Conservation (phyloP, 1,140 invertebrate species). For the Drosophila arawakana region DNA sequence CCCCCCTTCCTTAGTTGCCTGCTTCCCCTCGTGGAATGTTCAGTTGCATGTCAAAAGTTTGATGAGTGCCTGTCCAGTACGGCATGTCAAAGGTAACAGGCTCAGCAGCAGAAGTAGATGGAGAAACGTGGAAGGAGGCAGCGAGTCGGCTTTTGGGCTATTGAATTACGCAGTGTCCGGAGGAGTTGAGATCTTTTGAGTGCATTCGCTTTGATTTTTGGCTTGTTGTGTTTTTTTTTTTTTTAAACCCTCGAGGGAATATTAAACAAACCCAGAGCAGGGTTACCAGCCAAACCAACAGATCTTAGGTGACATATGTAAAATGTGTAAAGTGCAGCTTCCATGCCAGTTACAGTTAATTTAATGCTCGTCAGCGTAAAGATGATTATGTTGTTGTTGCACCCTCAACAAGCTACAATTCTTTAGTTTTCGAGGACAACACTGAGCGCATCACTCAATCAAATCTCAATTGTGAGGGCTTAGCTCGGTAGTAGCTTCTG, state of each 20-base stretch:
- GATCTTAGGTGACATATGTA: constrained; percentile 75
- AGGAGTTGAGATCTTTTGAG: constrained; percentile 67
- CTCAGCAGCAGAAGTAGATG: neutral
- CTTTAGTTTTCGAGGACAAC: constrained; percentile 5
- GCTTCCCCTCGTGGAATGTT: constrained; percentile 14
- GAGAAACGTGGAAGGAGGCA: neutral
- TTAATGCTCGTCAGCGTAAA: constrained; percentile 73
- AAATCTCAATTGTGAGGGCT: constrained; percentile 81
- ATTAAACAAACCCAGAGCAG: constrained; percentile 36
- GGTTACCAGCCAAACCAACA: constrained; percentile 23
- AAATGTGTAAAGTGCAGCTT: constrained; percentile 80
- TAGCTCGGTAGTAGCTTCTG: constrained; percentile 43
- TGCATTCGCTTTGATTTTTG: constrained; percentile 78
- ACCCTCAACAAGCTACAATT: constrained; percentile 50
- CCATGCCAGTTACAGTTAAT: constrained; percentile 79
- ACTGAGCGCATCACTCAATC: constrained; percentile 75
- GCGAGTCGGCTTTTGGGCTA: constrained; percentile 65
- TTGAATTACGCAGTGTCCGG: constrained; percentile 76
- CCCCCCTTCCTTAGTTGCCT: neutral
- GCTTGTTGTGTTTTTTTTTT: constrained; percentile 38
- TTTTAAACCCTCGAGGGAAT: constrained; percentile 60
- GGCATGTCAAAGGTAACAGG: constrained; percentile 69
- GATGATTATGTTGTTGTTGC: constrained; percentile 40
- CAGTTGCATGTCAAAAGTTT: constrained; percentile 78
- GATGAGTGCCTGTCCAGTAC: constrained; percentile 76